Conservation (phyloP, 2,113 vertebrate genomes). For the Dryoscopus gambensis region DNA sequence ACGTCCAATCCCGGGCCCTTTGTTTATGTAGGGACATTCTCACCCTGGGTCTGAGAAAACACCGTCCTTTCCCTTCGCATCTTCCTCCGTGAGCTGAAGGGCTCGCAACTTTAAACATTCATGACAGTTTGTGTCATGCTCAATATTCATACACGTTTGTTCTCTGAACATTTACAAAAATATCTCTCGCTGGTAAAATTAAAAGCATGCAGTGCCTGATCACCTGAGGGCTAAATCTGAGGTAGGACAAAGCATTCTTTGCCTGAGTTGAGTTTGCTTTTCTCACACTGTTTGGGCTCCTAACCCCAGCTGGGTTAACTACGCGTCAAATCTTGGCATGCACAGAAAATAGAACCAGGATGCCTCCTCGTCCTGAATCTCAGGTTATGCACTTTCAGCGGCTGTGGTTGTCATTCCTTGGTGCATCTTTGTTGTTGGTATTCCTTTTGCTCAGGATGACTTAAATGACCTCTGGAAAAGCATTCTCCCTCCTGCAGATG, state of each 20-base stretch:
- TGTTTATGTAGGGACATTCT: slow-evolving; percentile 18
- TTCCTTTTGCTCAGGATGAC: neutral
- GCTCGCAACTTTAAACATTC: slow-evolving; percentile 1
- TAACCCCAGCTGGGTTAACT: neutral
- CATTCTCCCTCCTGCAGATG: neutral
- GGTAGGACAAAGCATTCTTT: slow-evolving; percentile 10
- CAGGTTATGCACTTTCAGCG: neutral
- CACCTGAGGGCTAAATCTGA: slow-evolving; percentile 50
- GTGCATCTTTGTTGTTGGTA: neutral
- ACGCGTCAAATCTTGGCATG: neutral
- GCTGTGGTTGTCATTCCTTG: neutral
- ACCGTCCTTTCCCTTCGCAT: neutral
- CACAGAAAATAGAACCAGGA: slow-evolving; percentile 4
- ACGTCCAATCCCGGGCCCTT: neutral
- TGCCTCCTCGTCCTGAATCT: neutral
- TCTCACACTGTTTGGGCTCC: slow-evolving; percentile 6
- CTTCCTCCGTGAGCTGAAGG: neutral
- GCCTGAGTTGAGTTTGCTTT: slow-evolving; percentile 27
- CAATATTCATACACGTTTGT: neutral
- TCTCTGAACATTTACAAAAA: neutral
- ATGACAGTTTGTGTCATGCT: neutral
- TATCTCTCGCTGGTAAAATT: slow-evolving; percentile 37
- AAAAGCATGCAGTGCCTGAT: slow-evolving; percentile 48
- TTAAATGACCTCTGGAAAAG: neutral
- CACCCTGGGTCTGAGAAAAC: neutral